phyloP scores from a whole-genome alignment of 2,113 vertebrate species.

The Clupea harengus region DNA sequence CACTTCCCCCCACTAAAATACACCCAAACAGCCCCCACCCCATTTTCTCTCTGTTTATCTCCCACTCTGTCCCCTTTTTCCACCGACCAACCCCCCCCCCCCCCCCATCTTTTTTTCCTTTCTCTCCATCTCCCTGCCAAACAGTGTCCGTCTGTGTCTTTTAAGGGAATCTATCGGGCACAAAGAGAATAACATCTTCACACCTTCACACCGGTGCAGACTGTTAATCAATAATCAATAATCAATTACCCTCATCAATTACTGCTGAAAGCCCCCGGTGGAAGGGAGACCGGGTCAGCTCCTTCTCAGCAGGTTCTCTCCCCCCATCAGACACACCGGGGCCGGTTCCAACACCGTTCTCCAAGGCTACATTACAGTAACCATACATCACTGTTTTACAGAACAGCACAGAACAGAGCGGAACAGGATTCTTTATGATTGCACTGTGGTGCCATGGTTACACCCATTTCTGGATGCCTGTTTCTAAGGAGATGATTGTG shows the following conservation, averaged over 20 bases:
- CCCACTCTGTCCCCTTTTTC: slow-evolving; percentile 23
- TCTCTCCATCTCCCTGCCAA: background rate
- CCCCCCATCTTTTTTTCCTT: background rate
- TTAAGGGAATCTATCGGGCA: background rate
- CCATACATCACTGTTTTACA: background rate
- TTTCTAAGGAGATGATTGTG: slow-evolving; percentile 9
- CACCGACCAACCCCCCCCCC: slow-evolving; percentile 37
- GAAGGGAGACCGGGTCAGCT: background rate
- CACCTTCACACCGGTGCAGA: background rate
- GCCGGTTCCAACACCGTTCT: background rate
- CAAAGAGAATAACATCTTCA: background rate
- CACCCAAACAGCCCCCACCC: slow-evolving; percentile 42
- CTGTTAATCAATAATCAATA: slow-evolving; percentile 13
- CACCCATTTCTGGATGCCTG: background rate
- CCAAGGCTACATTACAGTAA: background rate
- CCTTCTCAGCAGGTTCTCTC: background rate
- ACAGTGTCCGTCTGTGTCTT: background rate
- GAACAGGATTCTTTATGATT: background rate
- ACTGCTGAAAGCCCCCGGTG: background rate
- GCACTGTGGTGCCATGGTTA: background rate
- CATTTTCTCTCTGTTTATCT: slow-evolving; percentile 33
- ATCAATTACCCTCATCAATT: slow-evolving; percentile 10
- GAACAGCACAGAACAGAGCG: background rate
- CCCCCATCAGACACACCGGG: slow-evolving; percentile 47
- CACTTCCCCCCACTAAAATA: background rate